Conservation (phyloP, 2,113 vertebrate species). For the Zootoca vivipara region DNA sequence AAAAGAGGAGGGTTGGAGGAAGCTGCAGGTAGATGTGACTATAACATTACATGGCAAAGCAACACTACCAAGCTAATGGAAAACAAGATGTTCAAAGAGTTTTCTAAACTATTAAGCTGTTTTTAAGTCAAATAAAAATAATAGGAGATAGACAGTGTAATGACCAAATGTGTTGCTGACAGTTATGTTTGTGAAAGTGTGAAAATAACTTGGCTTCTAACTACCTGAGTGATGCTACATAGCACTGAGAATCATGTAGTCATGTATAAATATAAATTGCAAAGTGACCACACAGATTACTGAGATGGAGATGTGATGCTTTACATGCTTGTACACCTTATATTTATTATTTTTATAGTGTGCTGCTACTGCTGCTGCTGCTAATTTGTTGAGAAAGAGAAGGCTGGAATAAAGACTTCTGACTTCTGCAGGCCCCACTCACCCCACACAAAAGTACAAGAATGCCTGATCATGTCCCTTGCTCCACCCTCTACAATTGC, state of each 20-base stretch:
- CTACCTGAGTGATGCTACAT: slow-evolving; percentile 37
- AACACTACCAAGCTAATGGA: slow-evolving; percentile 4
- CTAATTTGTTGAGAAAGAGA: not conserved
- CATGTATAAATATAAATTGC: too few species aligned
- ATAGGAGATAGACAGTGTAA: not conserved
- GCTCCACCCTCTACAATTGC: not conserved
- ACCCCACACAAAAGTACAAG: not conserved
- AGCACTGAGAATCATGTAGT: slow-evolving; percentile 40
- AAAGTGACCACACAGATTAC: slow-evolving; percentile 1
- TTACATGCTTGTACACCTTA: slow-evolving; percentile 20
- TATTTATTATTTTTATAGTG: not conserved
- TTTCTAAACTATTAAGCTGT: not conserved
- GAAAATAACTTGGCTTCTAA: slow-evolving; percentile 31
- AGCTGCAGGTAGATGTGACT: fast-evolving
- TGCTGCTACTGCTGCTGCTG: not conserved
- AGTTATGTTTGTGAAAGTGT: not conserved
- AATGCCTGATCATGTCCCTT: not conserved
- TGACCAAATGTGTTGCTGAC: slow-evolving; percentile 28
- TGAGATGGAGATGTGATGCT: not conserved
- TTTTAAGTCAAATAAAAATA: not conserved
- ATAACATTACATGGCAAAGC: not conserved
- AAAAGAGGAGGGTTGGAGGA: not conserved
- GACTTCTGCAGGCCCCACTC: not conserved
- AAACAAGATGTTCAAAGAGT: not conserved
- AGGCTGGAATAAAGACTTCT: not conserved